Percentiles rank a stretch among this genome's conserved stretches.
These are phyloP conservation scores for Microcebus griseorufus DNA, from an alignment of 2,113 vertebrate genomes.

Conservation along the genomic window DNA sequence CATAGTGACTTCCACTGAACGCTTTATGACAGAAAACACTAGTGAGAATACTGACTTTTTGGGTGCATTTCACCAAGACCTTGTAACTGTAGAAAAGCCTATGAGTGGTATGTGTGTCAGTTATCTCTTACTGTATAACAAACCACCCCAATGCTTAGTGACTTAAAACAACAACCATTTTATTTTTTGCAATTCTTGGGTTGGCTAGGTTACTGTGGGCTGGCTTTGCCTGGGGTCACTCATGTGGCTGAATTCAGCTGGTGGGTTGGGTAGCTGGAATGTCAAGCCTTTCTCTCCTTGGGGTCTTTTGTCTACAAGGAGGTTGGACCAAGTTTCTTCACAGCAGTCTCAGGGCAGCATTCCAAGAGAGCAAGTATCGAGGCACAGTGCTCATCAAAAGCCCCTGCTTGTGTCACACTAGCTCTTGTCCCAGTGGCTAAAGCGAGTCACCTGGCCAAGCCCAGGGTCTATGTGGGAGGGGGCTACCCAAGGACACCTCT, in stretches of 20 bases:
- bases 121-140: not conserved
- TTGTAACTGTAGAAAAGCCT: not conserved
- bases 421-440: not conserved
- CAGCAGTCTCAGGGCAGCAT: not conserved
- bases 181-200: not conserved
- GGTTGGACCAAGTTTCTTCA: not conserved
- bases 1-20: not conserved
- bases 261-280: not conserved
- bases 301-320: not conserved
- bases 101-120: not conserved
- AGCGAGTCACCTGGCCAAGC: not conserved
- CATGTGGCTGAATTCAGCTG: not conserved
- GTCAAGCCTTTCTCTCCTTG: not conserved
- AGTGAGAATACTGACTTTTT: not conserved
- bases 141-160: not conserved
- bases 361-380: not conserved
- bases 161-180: not conserved
- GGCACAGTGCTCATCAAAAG: not conserved
- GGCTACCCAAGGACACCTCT: not conserved
- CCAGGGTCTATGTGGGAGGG: not conserved
- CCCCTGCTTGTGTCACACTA: not conserved
- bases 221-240: not conserved
- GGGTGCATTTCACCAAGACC: slow-evolving; percentile 5
- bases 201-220: not conserved
- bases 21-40: not conserved